Percentiles rank a stretch among this genome's conserved stretches.
These are phyloP conservation scores for Tetrao urogallus DNA, from an alignment of 2,113 vertebrate genomes.

Conservation along the genomic window DNA sequence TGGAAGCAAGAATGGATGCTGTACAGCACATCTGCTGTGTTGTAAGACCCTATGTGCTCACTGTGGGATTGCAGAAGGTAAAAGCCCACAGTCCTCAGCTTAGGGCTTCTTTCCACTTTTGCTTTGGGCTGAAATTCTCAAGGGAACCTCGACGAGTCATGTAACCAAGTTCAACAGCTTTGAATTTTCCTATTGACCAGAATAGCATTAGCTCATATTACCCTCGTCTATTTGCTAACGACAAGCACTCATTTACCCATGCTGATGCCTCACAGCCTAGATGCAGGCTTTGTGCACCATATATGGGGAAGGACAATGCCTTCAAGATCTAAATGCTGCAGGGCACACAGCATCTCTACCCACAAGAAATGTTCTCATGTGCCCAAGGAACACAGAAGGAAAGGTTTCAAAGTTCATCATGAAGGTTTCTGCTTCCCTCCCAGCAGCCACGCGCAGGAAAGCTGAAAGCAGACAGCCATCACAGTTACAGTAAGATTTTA, in stretches of 20 bases:
- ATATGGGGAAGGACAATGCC: conserved; percentile 48
- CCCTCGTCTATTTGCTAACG: conserved; percentile 35
- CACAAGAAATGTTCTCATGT: background rate
- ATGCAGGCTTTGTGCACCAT: conserved; percentile 8
- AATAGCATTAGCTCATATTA: conserved; percentile 63
- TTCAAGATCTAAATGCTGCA: background rate
- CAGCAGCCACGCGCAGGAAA: background rate
- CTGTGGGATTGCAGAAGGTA: background rate
- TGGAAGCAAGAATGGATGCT: background rate
- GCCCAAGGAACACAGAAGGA: background rate
- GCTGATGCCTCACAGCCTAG: conserved; percentile 2
- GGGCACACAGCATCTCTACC: background rate
- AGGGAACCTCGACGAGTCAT: conserved; percentile 28
- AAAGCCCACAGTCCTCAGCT: background rate
- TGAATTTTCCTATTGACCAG: conserved; percentile 63
- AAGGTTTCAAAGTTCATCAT: background rate
- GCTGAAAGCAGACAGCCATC: background rate
- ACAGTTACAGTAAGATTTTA: background rate
- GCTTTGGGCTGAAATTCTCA: conserved; percentile 3
- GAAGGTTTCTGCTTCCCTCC: background rate
- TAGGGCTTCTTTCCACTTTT: background rate
- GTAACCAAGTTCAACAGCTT: conserved; percentile 15
- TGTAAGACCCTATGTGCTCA: background rate
- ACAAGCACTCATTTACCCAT: background rate
- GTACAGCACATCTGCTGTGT: background rate